These are phyloP conservation scores for Alectura lathami DNA, from an alignment of 2,113 vertebrate genomes.

Conservation along the genomic window DNA sequence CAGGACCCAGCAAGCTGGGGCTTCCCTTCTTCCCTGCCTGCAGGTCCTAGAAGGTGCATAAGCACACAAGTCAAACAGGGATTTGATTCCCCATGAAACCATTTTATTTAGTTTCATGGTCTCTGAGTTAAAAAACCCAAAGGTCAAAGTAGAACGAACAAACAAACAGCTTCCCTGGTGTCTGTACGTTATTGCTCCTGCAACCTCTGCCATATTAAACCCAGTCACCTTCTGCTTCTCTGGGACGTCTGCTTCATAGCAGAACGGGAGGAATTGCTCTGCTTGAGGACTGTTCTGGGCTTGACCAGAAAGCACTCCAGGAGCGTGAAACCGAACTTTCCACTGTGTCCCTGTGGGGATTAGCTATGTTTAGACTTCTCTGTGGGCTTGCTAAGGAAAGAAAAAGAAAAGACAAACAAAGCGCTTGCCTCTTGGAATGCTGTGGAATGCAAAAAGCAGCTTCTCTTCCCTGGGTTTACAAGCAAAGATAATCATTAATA, in stretches of 20 bases:
- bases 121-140: background rate
- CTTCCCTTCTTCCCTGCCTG: background rate
- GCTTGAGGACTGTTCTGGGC: background rate
- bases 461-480: constrained; percentile 16
- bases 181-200: background rate
- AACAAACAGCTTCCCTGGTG: background rate
- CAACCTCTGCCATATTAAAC: background rate
- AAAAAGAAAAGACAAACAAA: constrained; percentile 66
- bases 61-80: background rate
- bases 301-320: constrained; percentile 27
- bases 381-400: constrained; percentile 44
- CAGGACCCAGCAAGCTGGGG: background rate
- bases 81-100: background rate
- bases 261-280: background rate
- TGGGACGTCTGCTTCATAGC: background rate
- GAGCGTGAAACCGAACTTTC: constrained; percentile 47
- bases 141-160: background rate
- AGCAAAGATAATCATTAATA: constrained; percentile 46
- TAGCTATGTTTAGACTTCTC: constrained; percentile 69
- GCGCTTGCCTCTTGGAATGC: constrained; percentile 25
- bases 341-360: constrained; percentile 55
- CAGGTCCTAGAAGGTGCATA: background rate
- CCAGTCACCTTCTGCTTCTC: background rate
- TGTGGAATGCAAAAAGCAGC: background rate
- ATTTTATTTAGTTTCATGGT: background rate